These are phyloP conservation scores for Diploscapter pachys DNA, from an alignment of 1,140 invertebrate genomes.

Conservation along the genomic window DNA sequence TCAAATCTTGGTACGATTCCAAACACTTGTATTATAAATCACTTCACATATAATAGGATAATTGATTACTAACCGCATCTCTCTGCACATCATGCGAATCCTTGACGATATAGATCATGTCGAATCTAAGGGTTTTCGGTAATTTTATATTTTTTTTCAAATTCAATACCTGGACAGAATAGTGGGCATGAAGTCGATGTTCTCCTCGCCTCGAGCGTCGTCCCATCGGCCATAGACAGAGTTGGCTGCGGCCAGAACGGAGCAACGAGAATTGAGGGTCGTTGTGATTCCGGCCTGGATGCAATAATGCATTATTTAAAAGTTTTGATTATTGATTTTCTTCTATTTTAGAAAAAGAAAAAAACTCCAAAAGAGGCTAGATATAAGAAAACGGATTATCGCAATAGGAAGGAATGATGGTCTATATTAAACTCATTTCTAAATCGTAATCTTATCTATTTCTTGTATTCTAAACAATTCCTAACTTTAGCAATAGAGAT, in stretches of 20 bases:
- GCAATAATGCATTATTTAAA: background rate
- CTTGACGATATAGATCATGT: slow-evolving; percentile 99
- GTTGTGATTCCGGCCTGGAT: slow-evolving; percentile 88
- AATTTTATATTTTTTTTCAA: no score
- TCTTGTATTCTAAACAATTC: background rate
- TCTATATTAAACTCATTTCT: no score
- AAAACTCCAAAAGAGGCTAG: no score
- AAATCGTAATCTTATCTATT: no score
- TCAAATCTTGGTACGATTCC: background rate
- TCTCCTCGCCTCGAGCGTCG: slow-evolving; percentile 85
- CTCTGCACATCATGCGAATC: slow-evolving; percentile 85
- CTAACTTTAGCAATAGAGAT: slow-evolving; percentile 95
- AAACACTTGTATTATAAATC: background rate
- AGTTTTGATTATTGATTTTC: no score
- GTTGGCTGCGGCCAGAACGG: slow-evolving; percentile 95
- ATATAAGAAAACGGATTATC: no score
- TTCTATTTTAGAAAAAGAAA: no score
- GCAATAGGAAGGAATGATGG: no score
- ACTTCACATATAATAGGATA: no score
- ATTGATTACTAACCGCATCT: slow-evolving; percentile 71
- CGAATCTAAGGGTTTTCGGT: slow-evolving; percentile 67
- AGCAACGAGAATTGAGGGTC: slow-evolving; percentile 94
- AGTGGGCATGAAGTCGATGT: slow-evolving; percentile 99
- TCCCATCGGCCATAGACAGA: slow-evolving; percentile 98
- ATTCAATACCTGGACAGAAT: slow-evolving; percentile 78